A percentile compares a stretch with the other conserved stretches of the same genome.
phyloP scores from a whole-genome alignment of 2,888 invertebrate species.

The Brenthis daphne region DNA sequence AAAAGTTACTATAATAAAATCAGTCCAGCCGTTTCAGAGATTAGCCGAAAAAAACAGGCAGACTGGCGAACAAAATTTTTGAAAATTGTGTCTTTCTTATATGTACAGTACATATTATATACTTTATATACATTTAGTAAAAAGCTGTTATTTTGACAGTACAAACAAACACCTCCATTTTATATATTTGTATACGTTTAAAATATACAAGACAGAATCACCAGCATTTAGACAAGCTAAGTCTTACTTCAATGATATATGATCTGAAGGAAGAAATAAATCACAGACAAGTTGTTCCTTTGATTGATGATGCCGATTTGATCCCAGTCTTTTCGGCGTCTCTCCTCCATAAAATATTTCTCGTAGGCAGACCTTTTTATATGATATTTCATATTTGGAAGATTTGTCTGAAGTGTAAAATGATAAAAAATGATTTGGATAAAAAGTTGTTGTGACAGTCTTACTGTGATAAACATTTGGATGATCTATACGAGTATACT shows the following conservation, averaged over 20 bases:
- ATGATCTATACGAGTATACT: no score
- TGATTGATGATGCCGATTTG: constrained; percentile 32
- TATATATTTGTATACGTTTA: background rate
- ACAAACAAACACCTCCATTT: no score
- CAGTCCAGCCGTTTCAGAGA: no score
- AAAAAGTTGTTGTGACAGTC: no score
- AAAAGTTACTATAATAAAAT: no score
- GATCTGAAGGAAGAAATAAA: constrained; percentile 29
- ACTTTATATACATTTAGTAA: no score
- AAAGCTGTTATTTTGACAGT: no score
- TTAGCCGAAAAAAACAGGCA: no score
- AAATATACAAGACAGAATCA: constrained; percentile 4
- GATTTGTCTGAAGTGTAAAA: background rate
- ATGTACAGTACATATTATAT: no score
- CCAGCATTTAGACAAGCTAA: constrained; percentile 1
- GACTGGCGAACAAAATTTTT: no score
- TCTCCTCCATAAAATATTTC: constrained; percentile 13
- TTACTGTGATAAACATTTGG: no score
- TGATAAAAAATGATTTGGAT: background rate
- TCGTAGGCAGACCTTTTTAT: constrained; percentile 1
- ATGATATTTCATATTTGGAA: background rate
- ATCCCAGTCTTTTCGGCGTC: constrained; percentile 15
- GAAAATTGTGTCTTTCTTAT: no score
- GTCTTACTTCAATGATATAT: constrained; percentile 18
- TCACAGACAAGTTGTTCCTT: constrained; percentile 30